These are phyloP conservation scores for Solea senegalensis DNA, from an alignment of 2,113 vertebrate species.

Conservation along the genomic window DNA sequence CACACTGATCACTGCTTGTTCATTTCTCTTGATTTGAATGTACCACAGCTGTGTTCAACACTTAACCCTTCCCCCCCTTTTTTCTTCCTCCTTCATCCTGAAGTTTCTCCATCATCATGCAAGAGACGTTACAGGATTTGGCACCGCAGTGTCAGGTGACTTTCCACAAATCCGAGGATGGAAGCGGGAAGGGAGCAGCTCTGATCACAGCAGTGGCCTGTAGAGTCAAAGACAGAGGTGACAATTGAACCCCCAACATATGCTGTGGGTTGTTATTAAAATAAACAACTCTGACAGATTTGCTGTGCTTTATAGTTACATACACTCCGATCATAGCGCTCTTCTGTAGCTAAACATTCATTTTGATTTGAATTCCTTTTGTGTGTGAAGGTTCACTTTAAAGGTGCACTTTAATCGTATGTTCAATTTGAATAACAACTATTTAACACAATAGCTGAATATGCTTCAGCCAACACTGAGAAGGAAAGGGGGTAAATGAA, in stretches of 20 bases:
- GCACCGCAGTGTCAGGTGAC: conserved; percentile 91
- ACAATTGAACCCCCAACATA: conserved; percentile 54
- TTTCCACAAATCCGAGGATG: conserved; percentile 93
- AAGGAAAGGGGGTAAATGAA: not conserved
- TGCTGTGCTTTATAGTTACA: not conserved
- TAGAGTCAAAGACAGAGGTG: conserved; percentile 76
- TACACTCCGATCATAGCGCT: not conserved
- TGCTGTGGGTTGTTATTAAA: not conserved
- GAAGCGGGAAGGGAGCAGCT: conserved; percentile 95
- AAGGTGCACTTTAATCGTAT: too few relatives aligned
- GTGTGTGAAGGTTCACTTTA: not conserved
- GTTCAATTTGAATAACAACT: not conserved
- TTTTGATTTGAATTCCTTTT: not conserved
- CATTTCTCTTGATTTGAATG: not conserved
- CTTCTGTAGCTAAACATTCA: not conserved
- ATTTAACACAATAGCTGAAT: not conserved
- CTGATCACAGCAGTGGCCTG: conserved; percentile 96
- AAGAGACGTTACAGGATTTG: conserved; percentile 87
- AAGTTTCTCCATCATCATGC: conserved; percentile 92
- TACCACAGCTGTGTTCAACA: not conserved
- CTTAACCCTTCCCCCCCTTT: not conserved
- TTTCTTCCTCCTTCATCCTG: not conserved
- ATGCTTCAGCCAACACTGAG: not conserved
- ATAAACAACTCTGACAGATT: not conserved
- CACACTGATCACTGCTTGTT: not conserved